Conservation (phyloP, 1,140 invertebrate species). For the Meloidogyne hapla region DNA sequence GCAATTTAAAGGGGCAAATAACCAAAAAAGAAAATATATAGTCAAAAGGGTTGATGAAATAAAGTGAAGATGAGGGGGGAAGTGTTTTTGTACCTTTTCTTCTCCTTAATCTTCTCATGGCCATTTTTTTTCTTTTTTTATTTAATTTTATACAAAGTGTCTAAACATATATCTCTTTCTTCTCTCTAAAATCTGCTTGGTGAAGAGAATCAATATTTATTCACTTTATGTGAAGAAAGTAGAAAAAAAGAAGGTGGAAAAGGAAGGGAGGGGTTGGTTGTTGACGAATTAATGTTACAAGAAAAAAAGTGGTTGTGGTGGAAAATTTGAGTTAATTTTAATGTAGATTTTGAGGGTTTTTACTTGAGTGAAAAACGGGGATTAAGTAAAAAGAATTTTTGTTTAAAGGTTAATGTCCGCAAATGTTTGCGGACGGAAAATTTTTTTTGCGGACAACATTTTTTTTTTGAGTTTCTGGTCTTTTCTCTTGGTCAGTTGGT, state of each 20-base stretch:
- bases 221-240: neutral
- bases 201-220: neutral
- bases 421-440: too few relatives aligned
- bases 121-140: neutral
- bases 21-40: too few relatives aligned
- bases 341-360: too few relatives aligned
- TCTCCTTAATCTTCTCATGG: neutral
- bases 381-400: too few relatives aligned
- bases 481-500: too few relatives aligned
- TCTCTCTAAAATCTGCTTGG: neutral
- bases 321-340: neutral
- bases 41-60: too few relatives aligned
- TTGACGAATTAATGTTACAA: neutral
- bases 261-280: neutral
- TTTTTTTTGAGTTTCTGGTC: too few relatives aligned
- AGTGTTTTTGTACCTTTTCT: slow-evolving; percentile 7
- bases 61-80: neutral
- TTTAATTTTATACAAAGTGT: neutral
- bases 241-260: neutral
- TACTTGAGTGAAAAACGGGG: too few relatives aligned
- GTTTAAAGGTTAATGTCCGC: too few relatives aligned
- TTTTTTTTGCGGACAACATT: too few relatives aligned
- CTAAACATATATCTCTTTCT: neutral
- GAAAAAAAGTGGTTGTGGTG: neutral
- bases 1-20: neutral